A percentile compares a stretch with the other conserved stretches of the same genome.
Conservation (phyloP, 1,140 invertebrate genomes). For the Brachionus rubens region DNA sequence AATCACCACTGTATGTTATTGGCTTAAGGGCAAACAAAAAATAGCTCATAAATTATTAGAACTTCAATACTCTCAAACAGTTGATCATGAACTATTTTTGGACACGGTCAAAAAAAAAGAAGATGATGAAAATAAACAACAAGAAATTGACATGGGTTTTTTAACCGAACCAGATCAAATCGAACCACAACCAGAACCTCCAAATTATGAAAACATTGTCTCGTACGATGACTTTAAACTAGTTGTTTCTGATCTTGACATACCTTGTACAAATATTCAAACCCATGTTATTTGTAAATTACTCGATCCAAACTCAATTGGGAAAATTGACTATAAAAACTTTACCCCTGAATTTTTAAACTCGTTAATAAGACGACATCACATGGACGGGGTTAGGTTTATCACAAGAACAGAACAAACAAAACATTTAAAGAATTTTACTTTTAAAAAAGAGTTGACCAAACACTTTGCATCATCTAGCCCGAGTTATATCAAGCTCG, state of each 20-base stretch:
- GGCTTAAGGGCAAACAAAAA: constrained; percentile 27
- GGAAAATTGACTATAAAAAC: neutral
- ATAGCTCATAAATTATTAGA: constrained; percentile 14
- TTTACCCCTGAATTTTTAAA: constrained; percentile 28
- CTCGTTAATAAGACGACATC: neutral
- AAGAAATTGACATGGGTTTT: neutral
- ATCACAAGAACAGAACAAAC: neutral
- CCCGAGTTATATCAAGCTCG: constrained; percentile 4
- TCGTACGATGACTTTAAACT: constrained; percentile 43
- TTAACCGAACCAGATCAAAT: neutral
- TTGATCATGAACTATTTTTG: constrained; percentile 13
- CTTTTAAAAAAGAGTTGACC: constrained; percentile 24
- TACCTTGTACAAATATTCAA: constrained; percentile 40
- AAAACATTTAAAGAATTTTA: neutral
- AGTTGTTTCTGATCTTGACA: constrained; percentile 3
- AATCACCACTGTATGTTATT: neutral
- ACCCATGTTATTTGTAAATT: constrained; percentile 30
- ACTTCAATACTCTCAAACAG: neutral
- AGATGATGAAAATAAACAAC: neutral
- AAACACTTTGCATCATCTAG: constrained; percentile 20
- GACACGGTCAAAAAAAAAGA: constrained; percentile 13
- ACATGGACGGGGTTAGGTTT: constrained; percentile 8
- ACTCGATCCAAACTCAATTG: neutral
- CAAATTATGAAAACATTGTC: neutral
- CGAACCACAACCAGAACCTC: neutral